Percentiles rank a stretch among this genome's conserved stretches.
Conservation (phyloP, 2,113 vertebrate species). For the Barnardius zonarius region DNA sequence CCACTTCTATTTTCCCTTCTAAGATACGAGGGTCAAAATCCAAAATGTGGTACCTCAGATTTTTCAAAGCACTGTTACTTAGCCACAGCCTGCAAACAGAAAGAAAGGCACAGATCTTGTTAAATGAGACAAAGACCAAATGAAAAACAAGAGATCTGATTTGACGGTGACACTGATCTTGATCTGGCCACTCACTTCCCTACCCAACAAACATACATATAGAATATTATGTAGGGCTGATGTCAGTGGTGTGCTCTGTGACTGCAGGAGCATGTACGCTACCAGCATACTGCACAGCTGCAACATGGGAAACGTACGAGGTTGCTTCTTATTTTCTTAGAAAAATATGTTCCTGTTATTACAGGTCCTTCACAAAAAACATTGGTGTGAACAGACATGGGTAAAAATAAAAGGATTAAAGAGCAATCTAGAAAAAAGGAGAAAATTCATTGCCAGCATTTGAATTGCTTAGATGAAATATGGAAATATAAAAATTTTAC, state of each 20-base stretch:
- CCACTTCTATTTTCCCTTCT: constrained; percentile 82
- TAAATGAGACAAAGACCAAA: background rate
- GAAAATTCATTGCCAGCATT: background rate
- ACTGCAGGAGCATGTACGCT: background rate
- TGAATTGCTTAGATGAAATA: background rate
- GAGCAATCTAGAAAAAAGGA: background rate
- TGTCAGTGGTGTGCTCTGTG: background rate
- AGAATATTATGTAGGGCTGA: background rate
- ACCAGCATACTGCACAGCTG: background rate
- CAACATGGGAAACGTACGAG: accelerated
- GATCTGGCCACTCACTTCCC: background rate
- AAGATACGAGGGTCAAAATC: constrained; percentile 85
- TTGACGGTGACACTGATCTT: background rate
- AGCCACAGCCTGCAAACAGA: constrained; percentile 83
- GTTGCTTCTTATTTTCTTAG: background rate
- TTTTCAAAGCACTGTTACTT: constrained; percentile 76
- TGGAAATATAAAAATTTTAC: background rate
- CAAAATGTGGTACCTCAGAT: constrained; percentile 83
- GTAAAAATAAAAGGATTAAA: background rate
- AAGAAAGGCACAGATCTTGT: background rate
- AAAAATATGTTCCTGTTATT: background rate
- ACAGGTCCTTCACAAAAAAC: background rate
- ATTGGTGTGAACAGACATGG: background rate
- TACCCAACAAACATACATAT: background rate
- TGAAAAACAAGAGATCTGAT: background rate